These are phyloP conservation scores for Apamea sordens DNA, from an alignment of 2,888 invertebrate species.

Conservation along the genomic window DNA sequence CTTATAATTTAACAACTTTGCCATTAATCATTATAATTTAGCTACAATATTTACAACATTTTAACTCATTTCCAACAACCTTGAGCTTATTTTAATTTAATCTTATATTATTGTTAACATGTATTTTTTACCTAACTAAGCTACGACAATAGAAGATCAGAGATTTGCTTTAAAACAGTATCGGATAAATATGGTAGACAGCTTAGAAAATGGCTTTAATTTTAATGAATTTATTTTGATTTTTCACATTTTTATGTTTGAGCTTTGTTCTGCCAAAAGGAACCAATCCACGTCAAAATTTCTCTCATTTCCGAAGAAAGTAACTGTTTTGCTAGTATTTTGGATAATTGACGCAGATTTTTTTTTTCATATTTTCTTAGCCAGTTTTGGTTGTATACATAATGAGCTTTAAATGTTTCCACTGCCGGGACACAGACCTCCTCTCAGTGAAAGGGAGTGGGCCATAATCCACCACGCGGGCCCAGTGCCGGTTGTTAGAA, in stretches of 20 bases:
- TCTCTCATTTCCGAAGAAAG: neutral
- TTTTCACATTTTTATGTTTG: neutral
- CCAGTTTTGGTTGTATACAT: neutral
- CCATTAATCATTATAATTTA: conserved; percentile 46
- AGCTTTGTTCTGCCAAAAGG: neutral
- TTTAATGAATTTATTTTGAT: neutral
- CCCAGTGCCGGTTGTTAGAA: neutral
- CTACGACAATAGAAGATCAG: conserved; percentile 23
- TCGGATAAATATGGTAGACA: neutral
- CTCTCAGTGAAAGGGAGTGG: too few relatives aligned
- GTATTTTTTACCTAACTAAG: conserved; percentile 36
- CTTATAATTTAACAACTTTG: conserved; percentile 66
- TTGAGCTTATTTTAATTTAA: conserved; percentile 75
- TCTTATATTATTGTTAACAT: conserved; percentile 32
- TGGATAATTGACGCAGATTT: neutral
- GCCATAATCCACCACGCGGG: neutral
- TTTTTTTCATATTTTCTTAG: neutral
- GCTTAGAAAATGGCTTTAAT: neutral
- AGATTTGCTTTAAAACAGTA: neutral
- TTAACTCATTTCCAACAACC: conserved; percentile 79
- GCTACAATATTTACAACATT: conserved; percentile 73
- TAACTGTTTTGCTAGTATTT: too few relatives aligned
- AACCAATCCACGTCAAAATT: neutral
- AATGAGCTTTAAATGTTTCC: too few relatives aligned
- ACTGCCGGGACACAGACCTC: too few relatives aligned